phyloP scores from a whole-genome alignment of 2,797 vertebrate species.

The Pelochelys cantorii region DNA sequence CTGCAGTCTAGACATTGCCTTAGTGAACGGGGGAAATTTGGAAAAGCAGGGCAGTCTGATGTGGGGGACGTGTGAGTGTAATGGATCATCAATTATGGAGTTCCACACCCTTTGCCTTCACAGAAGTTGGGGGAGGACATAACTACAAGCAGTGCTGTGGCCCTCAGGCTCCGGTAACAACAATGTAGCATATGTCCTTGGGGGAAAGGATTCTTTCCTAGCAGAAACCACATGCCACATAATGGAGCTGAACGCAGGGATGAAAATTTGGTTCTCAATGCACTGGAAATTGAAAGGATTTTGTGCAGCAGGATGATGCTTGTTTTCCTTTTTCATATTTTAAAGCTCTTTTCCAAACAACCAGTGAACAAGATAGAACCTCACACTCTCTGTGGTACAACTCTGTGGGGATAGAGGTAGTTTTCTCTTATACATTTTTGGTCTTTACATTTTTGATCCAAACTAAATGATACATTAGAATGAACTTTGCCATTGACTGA shows the following conservation, averaged over 20 bases:
- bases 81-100: background rate
- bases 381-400: background rate
- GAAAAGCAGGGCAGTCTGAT: background rate
- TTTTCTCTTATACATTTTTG: background rate
- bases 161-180: background rate
- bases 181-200: background rate
- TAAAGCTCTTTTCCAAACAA: background rate
- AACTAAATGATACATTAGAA: background rate
- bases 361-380: background rate
- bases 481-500: background rate
- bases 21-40: background rate
- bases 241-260: background rate
- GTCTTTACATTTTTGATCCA: background rate
- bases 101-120: background rate
- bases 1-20: no score
- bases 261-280: background rate
- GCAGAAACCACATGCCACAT: rapidly evolving
- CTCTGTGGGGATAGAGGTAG: background rate
- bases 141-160: background rate
- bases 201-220: background rate
- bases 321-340: background rate
- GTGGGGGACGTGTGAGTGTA: background rate
- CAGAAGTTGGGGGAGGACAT: background rate
- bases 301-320: background rate
- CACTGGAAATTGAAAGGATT: background rate